Percentiles rank a stretch among this genome's conserved stretches.
phyloP scores from a whole-genome alignment of 2,888 invertebrate species.

The Luperina testacea region DNA sequence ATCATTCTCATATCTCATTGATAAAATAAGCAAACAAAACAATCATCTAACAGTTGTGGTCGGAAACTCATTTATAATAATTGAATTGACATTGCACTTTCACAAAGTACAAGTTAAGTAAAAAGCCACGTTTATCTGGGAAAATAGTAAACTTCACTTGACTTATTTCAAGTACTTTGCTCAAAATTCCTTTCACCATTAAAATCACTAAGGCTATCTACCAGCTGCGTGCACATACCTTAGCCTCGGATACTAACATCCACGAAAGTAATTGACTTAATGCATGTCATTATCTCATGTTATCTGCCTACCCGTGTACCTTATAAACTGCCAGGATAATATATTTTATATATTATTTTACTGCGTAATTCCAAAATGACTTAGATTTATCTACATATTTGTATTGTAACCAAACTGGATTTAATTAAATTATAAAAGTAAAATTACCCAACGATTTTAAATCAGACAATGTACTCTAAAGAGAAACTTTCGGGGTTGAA shows the following conservation, averaged over 20 bases:
- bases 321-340: slow-evolving; percentile 30
- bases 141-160: neutral
- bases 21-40: neutral
- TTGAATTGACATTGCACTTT: slow-evolving; percentile 9
- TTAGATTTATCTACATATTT: slow-evolving; percentile 66
- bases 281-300: neutral
- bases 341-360: slow-evolving; percentile 44
- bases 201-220: neutral
- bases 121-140: neutral
- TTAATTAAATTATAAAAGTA: slow-evolving; percentile 54
- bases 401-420: slow-evolving; percentile 39
- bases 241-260: slow-evolving; percentile 15
- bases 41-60: neutral
- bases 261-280: slow-evolving; percentile 37
- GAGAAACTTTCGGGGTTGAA: slow-evolving; percentile 78
- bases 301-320: slow-evolving; percentile 35
- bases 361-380: slow-evolving; percentile 40
- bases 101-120: slow-evolving; percentile 4
- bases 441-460: slow-evolving; percentile 41
- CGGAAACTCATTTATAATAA: neutral
- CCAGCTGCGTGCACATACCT: neutral
- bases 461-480: slow-evolving; percentile 62
- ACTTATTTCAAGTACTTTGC: neutral
- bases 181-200: neutral
- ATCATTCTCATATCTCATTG: too few species aligned